A percentile compares a stretch with the other conserved stretches of the same genome.
phyloP scores from a whole-genome alignment of 2,113 vertebrate genomes.

The Tenrec ecaudatus region DNA sequence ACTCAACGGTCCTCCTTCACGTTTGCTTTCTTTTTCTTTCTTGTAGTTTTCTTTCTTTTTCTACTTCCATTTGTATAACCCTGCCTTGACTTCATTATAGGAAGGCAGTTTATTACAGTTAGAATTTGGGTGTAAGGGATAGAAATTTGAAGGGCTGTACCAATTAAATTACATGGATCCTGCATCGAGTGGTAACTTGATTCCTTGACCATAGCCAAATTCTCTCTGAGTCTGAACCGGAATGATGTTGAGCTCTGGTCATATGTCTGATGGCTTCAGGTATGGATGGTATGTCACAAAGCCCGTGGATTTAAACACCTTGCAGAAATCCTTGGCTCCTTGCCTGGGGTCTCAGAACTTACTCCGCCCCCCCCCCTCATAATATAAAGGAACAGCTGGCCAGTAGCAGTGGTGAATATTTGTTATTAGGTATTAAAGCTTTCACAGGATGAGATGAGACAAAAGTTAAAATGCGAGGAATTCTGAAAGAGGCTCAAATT shows the following conservation, averaged over 20 bases:
- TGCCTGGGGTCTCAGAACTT: constrained; percentile 15
- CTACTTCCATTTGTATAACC: too few species aligned
- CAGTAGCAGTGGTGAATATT: not conserved
- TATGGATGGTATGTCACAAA: constrained; percentile 9
- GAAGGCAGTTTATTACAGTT: not conserved
- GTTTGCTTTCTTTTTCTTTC: too few species aligned
- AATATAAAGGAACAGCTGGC: not conserved
- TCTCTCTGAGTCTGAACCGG: not conserved
- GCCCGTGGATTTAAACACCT: not conserved
- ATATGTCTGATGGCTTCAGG: constrained; percentile 6
- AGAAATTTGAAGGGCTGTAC: not conserved
- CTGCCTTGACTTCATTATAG: too few species aligned
- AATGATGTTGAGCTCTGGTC: not conserved
- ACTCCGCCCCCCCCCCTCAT: not conserved
- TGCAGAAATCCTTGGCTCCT: not conserved
- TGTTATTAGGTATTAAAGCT: not conserved
- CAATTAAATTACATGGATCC: constrained; percentile 1
- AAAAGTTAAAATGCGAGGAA: not conserved
- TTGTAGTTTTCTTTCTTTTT: too few species aligned
- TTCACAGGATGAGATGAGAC: not conserved
- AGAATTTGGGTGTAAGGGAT: not conserved
- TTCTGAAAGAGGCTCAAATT: not conserved
- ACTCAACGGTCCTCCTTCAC: too few species aligned
- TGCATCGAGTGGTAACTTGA: not conserved
- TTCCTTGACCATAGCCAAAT: not conserved